Percentiles rank a stretch among this genome's conserved stretches.
Evolutionary conservation across 2,888 invertebrate genomes (phyloP).

Genomic region (Cryptocheilus praepositus): DNA sequence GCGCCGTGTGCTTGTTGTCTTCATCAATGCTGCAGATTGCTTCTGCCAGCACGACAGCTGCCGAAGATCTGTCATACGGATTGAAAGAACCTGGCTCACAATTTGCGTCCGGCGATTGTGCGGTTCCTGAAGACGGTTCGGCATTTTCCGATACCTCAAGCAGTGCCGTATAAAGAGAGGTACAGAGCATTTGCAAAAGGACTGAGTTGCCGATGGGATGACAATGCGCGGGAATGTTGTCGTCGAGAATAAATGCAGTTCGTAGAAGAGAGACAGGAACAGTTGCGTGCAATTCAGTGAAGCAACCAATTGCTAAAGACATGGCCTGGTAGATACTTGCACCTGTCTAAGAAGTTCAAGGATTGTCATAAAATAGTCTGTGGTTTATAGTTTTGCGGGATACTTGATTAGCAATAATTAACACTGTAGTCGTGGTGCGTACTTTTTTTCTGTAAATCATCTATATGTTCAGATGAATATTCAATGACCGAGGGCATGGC

Average conservation of each 20-base stretch:
- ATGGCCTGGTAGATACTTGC: conserved; percentile 89
- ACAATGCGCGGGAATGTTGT: conserved; percentile 82
- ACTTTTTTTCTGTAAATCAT: too few species aligned
- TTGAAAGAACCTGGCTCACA: conserved; percentile 54
- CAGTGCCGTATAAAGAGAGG: conserved; percentile 81
- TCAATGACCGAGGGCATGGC: conserved; percentile 86
- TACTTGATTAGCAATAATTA: too few species aligned
- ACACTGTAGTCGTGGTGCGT: too few species aligned
- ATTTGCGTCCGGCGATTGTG: conserved; percentile 1
- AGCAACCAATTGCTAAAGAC: conserved; percentile 83
- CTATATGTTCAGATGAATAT: too few species aligned
- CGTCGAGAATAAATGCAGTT: conserved; percentile 79
- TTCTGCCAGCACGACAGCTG: conserved; percentile 84
- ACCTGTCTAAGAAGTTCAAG: conserved; percentile 76
- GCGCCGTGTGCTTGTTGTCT: conserved; percentile 86
- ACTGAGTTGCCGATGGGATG: conserved; percentile 84
- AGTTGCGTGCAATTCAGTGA: conserved; percentile 83
- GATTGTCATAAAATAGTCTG: neutral
- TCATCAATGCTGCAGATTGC: conserved; percentile 88
- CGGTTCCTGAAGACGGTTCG: neutral
- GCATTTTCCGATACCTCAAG: conserved; percentile 42
- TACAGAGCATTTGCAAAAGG: conserved; percentile 77
- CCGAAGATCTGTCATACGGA: conserved; percentile 47
- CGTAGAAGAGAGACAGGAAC: conserved; percentile 79
- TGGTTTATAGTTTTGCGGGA: too few species aligned